Base-by-base conservation (phyloP, 37 sponge, comb jelly and placozoan genomes). In the Beroe ovata region DNA sequence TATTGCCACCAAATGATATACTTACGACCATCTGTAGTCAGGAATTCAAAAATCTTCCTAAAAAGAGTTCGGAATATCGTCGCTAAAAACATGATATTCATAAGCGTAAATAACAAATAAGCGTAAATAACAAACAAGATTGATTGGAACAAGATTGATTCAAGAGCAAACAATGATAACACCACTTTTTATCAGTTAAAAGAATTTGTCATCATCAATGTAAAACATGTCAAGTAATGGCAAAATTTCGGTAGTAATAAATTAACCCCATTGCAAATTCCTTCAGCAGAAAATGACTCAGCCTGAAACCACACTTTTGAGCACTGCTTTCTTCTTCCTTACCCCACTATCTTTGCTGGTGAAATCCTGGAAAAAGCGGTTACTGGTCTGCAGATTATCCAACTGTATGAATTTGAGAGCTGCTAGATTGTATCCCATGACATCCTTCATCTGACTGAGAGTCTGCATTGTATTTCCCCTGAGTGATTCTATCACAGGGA, bases 351-450 rank as follows among this genome's bases (percentile, higher is more conserved):
- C 14, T 33, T 89, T 92, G 18, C 77, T 71, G 29, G 92, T 40
- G 0, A 89, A 89, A 26, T 95, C 95, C 28, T 39, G 89, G 91
- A 95, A 95, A 30, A 93, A 60, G 0, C 37, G 35, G 1, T 64
- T 36, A 0, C 89, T 92, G 1, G 42, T 54, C 14, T 32, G 42
- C 29, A 90, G 92, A 66, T 92, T 23, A 60, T 92, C 91, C 47
- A 90, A 40, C 90, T 91, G 91, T 8, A 92, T 0, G 40, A 72
- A 90, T 58, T 92, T 88, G 60, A 95, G 90, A 0, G 90, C 96
- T 38, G 94, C 96, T 69, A 95, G 64, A 71, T 95, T 95, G 90
- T 94, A 91, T 0, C 96, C 96, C 36, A 89, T 72, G 63, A 93
- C 38, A 62, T 94, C 95, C 95, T 89, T 92, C 25, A 93, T 69